Conservation (phyloP, 2,888 invertebrate species). For the Bibio marci region DNA sequence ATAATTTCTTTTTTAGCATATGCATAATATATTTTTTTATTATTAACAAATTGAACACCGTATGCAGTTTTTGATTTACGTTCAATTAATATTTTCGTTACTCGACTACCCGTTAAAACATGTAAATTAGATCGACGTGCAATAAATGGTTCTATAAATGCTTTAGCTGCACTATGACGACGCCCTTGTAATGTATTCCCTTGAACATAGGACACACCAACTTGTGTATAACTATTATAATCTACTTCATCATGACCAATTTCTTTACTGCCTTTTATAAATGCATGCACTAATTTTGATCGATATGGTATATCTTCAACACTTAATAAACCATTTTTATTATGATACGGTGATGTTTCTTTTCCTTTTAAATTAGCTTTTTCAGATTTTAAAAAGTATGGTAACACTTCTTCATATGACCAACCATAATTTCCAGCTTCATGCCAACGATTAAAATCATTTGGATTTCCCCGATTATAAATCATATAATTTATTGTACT, state of each 20-base stretch:
- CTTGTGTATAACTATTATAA: constrained; percentile 43
- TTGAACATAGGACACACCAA: constrained; percentile 51
- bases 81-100: constrained; percentile 48
- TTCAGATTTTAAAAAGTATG: constrained; percentile 44
- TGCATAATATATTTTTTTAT: constrained; percentile 31
- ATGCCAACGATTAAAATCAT: constrained; percentile 55
- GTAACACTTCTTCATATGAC: constrained; percentile 43
- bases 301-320: constrained; percentile 41
- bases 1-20: constrained; percentile 64
- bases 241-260: constrained; percentile 50
- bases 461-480: constrained; percentile 50
- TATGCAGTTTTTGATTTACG: constrained; percentile 40
- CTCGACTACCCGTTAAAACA: constrained; percentile 44
- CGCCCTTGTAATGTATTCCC: constrained; percentile 38
- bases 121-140: constrained; percentile 45
- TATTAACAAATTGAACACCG: constrained; percentile 47
- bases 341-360: constrained; percentile 36
- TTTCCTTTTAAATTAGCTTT: constrained; percentile 31
- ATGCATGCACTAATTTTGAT: constrained; percentile 33
- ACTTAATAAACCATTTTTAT: constrained; percentile 39
- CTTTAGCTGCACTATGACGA: constrained; percentile 47
- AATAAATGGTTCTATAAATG: constrained; percentile 40
- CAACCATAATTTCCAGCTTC: constrained; percentile 54
- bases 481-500: constrained; percentile 48
- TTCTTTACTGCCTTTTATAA: constrained; percentile 42